phyloP scores from a whole-genome alignment of 1,140 invertebrate genomes.

The Trichonephila inaurata region DNA sequence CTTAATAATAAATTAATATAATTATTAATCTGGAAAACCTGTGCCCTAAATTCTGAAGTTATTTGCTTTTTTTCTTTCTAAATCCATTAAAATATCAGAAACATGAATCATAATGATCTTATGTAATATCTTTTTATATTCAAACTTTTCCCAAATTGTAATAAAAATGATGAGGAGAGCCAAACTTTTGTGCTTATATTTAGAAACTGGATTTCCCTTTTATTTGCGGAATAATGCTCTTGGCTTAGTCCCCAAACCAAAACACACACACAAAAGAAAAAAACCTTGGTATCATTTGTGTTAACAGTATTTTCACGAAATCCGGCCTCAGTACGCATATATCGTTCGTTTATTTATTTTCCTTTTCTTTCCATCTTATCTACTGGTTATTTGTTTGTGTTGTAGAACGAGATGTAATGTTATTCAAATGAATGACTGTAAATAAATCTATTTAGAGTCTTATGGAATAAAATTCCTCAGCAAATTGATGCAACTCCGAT shows the following conservation, averaged over 20 bases:
- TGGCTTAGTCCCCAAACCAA: not conserved
- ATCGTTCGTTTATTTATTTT: constrained; percentile 24
- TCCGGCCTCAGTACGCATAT: not conserved
- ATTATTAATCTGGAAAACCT: too few relatives aligned
- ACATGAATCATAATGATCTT: too few relatives aligned
- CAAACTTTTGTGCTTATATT: not conserved
- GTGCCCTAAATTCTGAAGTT: too few relatives aligned
- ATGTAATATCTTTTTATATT: too few relatives aligned
- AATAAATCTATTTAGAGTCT: constrained; percentile 59
- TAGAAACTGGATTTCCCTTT: not conserved
- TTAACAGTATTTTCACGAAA: not conserved
- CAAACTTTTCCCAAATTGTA: too few relatives aligned
- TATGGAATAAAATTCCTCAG: constrained; percentile 32
- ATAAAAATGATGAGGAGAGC: not conserved
- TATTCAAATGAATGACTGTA: constrained; percentile 50
- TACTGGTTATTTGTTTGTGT: constrained; percentile 8
- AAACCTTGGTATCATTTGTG: not conserved
- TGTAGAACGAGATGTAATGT: constrained; percentile 27
- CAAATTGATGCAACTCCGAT: constrained; percentile 43
- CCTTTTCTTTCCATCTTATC: not conserved
- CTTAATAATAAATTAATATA: too few relatives aligned
- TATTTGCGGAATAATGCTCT: not conserved
- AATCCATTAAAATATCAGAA: too few relatives aligned
- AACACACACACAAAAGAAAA: not conserved
- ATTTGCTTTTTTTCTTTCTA: too few relatives aligned